Evolutionary conservation across 1,140 invertebrate species (phyloP).

Genomic region (Elymnias hypermnestra): DNA sequence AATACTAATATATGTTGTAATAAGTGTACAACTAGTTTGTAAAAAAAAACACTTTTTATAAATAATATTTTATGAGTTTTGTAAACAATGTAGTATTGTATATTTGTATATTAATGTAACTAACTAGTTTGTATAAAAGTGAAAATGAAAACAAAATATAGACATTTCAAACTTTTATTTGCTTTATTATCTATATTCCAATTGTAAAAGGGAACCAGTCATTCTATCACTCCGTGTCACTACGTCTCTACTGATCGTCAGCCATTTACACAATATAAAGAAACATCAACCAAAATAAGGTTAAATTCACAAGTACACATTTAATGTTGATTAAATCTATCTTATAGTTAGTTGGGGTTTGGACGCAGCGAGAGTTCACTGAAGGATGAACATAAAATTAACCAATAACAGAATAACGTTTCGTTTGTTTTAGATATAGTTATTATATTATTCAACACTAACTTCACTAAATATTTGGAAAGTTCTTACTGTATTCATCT

Average conservation of each 20-base stretch:
- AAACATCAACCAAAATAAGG: slow-evolving; percentile 70
- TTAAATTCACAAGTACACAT: slow-evolving; percentile 75
- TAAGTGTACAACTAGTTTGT: too few relatives aligned
- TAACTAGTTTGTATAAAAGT: slow-evolving; percentile 10
- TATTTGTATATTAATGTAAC: slow-evolving; percentile 24
- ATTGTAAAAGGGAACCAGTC: slow-evolving; percentile 73
- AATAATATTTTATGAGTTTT: background rate
- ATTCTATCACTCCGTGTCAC: slow-evolving; percentile 69
- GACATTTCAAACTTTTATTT: slow-evolving; percentile 65
- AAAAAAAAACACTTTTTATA: too few relatives aligned
- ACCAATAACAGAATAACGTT: slow-evolving; percentile 7
- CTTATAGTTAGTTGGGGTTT: slow-evolving; percentile 49
- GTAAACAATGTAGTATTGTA: slow-evolving; percentile 17
- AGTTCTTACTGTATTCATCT: too few relatives aligned
- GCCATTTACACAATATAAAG: slow-evolving; percentile 71
- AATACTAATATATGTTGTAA: too few relatives aligned
- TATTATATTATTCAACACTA: background rate
- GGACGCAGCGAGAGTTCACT: slow-evolving; percentile 36
- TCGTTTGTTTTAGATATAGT: background rate
- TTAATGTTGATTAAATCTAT: slow-evolving; percentile 70
- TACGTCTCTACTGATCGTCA: slow-evolving; percentile 64
- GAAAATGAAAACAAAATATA: slow-evolving; percentile 42
- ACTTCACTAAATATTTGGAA: too few relatives aligned
- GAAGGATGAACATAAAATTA: slow-evolving; percentile 21
- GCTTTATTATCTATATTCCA: slow-evolving; percentile 72